Evolutionary conservation across 2,888 invertebrate genomes (phyloP), one percentile per base, ranked within the genome.

Genomic region (Drosophila emarginata): DNA sequence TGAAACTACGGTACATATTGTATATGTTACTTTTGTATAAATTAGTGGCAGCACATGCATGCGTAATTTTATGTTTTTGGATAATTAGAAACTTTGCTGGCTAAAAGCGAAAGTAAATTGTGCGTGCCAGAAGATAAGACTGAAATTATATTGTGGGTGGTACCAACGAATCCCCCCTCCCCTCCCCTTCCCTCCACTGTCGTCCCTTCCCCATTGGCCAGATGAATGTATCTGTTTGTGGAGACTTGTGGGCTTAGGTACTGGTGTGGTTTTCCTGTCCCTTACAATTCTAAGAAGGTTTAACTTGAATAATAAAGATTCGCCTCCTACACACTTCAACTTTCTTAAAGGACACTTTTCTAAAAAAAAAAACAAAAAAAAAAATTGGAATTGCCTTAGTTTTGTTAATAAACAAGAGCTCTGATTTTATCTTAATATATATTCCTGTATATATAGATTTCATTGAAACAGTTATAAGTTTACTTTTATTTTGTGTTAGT

Each of bases 1-100:
- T 77, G 78, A 75, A 61, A 70, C 77, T 64, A 89, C 89, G 89
- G 90, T 89, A 89, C 57, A 76, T 65, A 69, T 36, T 7, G 51
- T 58, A 37, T 39, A 36, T 18, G 28, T 32, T 37, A 54, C n/a
- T 26, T 52, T 39, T 51, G 39, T 51, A 54, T 62, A 62, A 50
- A 45, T 57, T 66, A 72, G 40, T 56, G 45, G 59, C 66, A 60
- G 63, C 67, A 61, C 67, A 67, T 71, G 70, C 63, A 67, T 72
- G 61, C 60, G 66, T 72, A 72, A 73, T 72, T 72, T 67, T 73
- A 71, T 72, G 71, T 57, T 57, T 53, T 26, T 45, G 52, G 51
- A 67, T 77, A 72, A 80, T 83, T 73, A 77, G 67, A 67, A 76
- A 68, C 60, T 59, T 61, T 18, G 56, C 36, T 57, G n/a, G 39